Conservation (phyloP, 2,797 vertebrate species). For the Astyanax mexicanus region DNA sequence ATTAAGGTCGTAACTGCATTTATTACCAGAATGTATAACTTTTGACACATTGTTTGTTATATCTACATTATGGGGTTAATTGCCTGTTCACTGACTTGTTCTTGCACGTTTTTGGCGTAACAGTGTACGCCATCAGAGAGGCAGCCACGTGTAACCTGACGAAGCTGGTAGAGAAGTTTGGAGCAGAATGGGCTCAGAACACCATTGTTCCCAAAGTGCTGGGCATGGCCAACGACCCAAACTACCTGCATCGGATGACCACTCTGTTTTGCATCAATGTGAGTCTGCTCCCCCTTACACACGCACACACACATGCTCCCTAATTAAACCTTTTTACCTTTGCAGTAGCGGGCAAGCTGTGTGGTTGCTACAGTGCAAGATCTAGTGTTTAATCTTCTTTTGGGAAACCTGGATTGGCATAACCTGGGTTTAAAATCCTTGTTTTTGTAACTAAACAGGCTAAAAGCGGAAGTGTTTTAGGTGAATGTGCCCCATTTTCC, state of each 20-base stretch:
- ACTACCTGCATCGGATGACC: conserved; percentile 94
- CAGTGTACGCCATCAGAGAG: conserved; percentile 91
- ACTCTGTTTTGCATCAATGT: conserved; percentile 94
- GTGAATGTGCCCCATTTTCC: not conserved
- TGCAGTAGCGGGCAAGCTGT: not conserved
- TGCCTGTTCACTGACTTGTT: not conserved
- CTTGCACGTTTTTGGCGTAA: not conserved
- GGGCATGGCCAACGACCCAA: conserved; percentile 92
- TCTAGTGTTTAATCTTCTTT: not conserved
- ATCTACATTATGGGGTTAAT: not conserved
- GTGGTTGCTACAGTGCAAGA: conserved; percentile 12
- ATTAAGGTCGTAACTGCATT: too few species aligned
- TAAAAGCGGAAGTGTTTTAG: conserved; percentile 7
- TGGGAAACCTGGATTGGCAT: not conserved
- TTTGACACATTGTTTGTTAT: too few species aligned
- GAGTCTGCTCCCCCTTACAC: conserved; percentile 66
- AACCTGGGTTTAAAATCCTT: not conserved
- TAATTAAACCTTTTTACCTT: conserved; percentile 27
- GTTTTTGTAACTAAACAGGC: not conserved
- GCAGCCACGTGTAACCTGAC: conserved; percentile 92
- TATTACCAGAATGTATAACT: too few species aligned
- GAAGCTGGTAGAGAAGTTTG: conserved; percentile 93
- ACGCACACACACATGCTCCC: not conserved
- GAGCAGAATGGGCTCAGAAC: conserved; percentile 91
- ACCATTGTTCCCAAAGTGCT: conserved; percentile 91